These are phyloP conservation scores for Apostichopus japonicus DNA, from an alignment of 35 echinoderm and acorn worm species.

Conservation along the genomic window DNA sequence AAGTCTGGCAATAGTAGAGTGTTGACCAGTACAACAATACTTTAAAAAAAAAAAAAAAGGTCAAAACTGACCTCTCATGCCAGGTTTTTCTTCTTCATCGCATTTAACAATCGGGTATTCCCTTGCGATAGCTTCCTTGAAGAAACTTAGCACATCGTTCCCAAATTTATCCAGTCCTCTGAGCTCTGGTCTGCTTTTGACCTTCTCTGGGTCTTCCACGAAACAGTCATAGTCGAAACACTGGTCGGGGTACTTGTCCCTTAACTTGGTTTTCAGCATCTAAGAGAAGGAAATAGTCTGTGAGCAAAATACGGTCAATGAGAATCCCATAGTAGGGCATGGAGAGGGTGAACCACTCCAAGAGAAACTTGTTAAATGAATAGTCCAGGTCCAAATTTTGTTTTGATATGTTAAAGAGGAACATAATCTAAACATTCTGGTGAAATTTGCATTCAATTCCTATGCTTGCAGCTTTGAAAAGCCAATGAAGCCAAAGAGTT, in stretches of 20 bases:
- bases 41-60: not conserved
- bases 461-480: too few species aligned
- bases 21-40: too few species aligned
- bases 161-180: constrained; percentile 87
- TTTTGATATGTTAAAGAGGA: too few species aligned
- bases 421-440: too few species aligned
- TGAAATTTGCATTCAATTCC: too few species aligned
- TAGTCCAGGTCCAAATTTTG: too few species aligned
- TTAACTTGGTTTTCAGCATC: constrained; percentile 69
- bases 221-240: constrained; percentile 70
- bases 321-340: too few species aligned
- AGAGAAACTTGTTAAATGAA: too few species aligned
- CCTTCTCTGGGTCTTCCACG: constrained; percentile 58
- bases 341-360: too few species aligned
- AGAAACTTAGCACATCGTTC: constrained; percentile 67
- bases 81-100: not conserved
- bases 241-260: constrained; percentile 59
- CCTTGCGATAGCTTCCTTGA: constrained; percentile 82
- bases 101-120: constrained; percentile 57
- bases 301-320: not conserved
- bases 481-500: too few species aligned
- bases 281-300: not conserved
- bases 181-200: constrained; percentile 57
- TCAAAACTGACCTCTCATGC: constrained; percentile 11
- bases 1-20: too few species aligned